Percentiles rank a stretch among this genome's conserved stretches.
These are phyloP conservation scores for Volucella bombylans DNA, from an alignment of 2,888 invertebrate species.

Conservation along the genomic window DNA sequence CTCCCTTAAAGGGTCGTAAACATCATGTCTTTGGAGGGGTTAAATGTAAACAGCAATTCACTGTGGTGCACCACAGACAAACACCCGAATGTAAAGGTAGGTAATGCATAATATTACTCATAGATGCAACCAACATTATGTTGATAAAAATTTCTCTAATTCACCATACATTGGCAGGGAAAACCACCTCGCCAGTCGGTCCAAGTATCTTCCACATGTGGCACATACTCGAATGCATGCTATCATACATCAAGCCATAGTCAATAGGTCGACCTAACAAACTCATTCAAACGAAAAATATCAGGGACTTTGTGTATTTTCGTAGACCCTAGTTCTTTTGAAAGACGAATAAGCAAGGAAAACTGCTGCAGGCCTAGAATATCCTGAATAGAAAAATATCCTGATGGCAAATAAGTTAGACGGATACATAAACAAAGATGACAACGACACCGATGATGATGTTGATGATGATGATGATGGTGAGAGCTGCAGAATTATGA, in stretches of 20 bases:
- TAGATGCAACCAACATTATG: constrained; percentile 13
- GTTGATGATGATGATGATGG: constrained; percentile 27
- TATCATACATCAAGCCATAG: background rate
- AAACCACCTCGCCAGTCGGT: constrained; percentile 6
- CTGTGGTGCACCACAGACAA: constrained; percentile 51
- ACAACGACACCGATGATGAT: constrained; percentile 64
- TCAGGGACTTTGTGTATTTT: background rate
- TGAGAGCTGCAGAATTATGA: constrained; percentile 31
- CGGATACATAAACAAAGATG: constrained; percentile 59
- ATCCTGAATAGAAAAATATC: constrained; percentile 61
- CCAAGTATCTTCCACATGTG: constrained; percentile 54
- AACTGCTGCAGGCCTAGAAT: constrained; percentile 62
- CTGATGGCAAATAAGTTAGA: constrained; percentile 67
- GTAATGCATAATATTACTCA: constrained; percentile 37
- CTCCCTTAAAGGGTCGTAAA: constrained; percentile 53
- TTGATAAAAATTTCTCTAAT: constrained; percentile 58
- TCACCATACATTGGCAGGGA: constrained; percentile 36
- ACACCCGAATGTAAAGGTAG: constrained; percentile 60
- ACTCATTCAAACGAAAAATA: constrained; percentile 48
- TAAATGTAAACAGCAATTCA: constrained; percentile 49
- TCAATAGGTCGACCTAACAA: constrained; percentile 66
- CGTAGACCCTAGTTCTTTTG: constrained; percentile 40
- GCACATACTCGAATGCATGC: constrained; percentile 22
- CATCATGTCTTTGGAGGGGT: constrained; percentile 36
- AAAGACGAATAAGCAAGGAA: constrained; percentile 44